phyloP scores from a whole-genome alignment of 2,797 vertebrate species.

The Gymnoscopelus braueri region DNA sequence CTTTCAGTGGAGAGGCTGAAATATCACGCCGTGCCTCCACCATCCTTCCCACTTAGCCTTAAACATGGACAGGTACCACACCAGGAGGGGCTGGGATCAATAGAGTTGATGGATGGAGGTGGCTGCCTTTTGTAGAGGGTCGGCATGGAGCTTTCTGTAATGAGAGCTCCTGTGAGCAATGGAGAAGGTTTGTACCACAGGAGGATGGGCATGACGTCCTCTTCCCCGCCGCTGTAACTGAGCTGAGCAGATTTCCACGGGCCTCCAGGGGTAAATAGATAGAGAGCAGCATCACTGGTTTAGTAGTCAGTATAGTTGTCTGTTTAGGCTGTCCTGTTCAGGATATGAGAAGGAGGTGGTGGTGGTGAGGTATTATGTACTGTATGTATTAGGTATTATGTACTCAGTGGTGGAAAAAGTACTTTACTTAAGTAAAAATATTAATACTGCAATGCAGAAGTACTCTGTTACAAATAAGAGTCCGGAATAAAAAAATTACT shows the following conservation, averaged over 20 bases:
- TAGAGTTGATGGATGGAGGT: conserved; percentile 74
- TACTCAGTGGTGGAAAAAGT: no score
- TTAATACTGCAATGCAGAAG: no score
- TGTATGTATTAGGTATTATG: no score
- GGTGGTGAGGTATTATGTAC: neutral
- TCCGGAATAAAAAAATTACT: no score
- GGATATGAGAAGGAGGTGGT: conserved; percentile 4
- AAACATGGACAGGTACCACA: conserved; percentile 70
- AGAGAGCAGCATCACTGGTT: conserved; percentile 18
- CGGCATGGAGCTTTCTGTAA: conserved; percentile 41
- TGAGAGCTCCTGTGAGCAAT: conserved; percentile 62
- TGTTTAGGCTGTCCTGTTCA: conserved; percentile 16
- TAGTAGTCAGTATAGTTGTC: conserved; percentile 4
- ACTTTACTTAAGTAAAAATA: no score
- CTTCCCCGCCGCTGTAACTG: conserved; percentile 51
- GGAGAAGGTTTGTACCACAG: conserved; percentile 41
- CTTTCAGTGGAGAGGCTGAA: conserved; percentile 66
- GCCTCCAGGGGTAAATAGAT: conserved; percentile 16
- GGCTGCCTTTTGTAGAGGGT: conserved; percentile 46
- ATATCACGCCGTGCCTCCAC: conserved; percentile 62
- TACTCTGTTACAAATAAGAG: no score
- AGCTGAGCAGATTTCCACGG: conserved; percentile 62
- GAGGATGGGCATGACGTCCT: conserved; percentile 35
- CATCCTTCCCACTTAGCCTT: conserved; percentile 72
- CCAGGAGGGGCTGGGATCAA: conserved; percentile 66